These are phyloP conservation scores for Paramacrobiotus metropolitanus DNA, from an alignment of 1,140 invertebrate species.

Conservation along the genomic window DNA sequence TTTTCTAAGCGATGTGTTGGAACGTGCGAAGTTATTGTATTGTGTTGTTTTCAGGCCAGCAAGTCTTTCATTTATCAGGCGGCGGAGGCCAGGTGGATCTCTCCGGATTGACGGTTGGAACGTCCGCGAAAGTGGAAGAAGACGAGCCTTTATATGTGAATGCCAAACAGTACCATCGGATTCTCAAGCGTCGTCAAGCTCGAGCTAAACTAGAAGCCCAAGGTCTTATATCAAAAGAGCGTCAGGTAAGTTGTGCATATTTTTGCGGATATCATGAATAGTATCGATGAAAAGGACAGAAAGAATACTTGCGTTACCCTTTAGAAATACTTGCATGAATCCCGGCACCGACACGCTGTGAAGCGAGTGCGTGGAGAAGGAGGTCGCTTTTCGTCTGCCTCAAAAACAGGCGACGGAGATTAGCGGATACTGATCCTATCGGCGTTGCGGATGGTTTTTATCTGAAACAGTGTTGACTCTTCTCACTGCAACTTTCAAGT, in stretches of 20 bases:
- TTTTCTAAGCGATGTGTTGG: no score
- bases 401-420: no score
- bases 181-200: slow-evolving; percentile 64
- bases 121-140: slow-evolving; percentile 43
- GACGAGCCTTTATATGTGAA: slow-evolving; percentile 92
- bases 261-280: not conserved
- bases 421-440: no score
- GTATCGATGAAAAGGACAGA: no score
- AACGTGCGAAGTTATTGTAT: no score
- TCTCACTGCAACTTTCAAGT: no score
- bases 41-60: not conserved
- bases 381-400: slow-evolving; percentile 61
- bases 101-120: not conserved
- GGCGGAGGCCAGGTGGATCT: no score
- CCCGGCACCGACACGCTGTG: slow-evolving; percentile 87
- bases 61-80: not conserved
- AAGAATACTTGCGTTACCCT: no score
- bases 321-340: slow-evolving; percentile 97
- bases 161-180: slow-evolving; percentile 88
- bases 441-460: no score
- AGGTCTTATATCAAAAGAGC: slow-evolving; percentile 83
- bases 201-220: slow-evolving; percentile 68
- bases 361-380: slow-evolving; percentile 87
- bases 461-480: no score
- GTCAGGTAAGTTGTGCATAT: slow-evolving; percentile 37